Conservation (phyloP, 2,888 invertebrate genomes). For the Hofmannophila pseudospretella region DNA sequence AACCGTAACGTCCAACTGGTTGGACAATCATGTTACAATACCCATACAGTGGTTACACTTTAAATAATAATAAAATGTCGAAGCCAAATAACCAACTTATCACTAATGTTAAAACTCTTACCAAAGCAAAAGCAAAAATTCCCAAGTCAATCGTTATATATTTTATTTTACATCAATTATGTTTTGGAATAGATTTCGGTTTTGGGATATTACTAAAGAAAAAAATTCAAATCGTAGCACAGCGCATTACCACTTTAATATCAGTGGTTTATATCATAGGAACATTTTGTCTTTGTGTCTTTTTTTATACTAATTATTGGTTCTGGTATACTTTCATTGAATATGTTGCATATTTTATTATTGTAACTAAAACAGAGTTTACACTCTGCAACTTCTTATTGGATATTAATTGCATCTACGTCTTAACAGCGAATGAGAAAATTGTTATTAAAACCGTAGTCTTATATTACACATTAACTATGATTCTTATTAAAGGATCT, state of each 20-base stretch:
- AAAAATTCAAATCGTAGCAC: background rate
- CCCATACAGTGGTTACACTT: no score
- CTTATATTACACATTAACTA: background rate
- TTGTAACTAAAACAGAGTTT: conserved; percentile 1
- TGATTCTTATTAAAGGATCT: conserved; percentile 1
- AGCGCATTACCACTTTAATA: background rate
- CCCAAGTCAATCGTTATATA: background rate
- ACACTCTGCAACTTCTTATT: conserved; percentile 5
- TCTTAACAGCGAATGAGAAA: conserved; percentile 1
- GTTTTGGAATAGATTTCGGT: conserved; percentile 8
- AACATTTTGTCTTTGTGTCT: no score
- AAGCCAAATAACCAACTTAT: no score
- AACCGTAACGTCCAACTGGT: no score
- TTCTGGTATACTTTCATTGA: conserved; percentile 1
- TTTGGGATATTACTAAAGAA: background rate
- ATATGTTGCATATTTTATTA: conserved; percentile 4
- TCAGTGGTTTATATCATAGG: conserved; percentile 1
- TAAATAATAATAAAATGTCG: no score
- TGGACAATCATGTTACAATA: no score
- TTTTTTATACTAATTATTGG: conserved; percentile 1
- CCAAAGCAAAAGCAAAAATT: background rate
- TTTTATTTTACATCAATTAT: conserved; percentile 2
- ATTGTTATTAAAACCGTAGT: conserved; percentile 1
- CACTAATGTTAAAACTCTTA: background rate
- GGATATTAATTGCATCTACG: conserved; percentile 6